phyloP scores from a whole-genome alignment of 2,888 invertebrate genomes.

The Bombylius major region DNA sequence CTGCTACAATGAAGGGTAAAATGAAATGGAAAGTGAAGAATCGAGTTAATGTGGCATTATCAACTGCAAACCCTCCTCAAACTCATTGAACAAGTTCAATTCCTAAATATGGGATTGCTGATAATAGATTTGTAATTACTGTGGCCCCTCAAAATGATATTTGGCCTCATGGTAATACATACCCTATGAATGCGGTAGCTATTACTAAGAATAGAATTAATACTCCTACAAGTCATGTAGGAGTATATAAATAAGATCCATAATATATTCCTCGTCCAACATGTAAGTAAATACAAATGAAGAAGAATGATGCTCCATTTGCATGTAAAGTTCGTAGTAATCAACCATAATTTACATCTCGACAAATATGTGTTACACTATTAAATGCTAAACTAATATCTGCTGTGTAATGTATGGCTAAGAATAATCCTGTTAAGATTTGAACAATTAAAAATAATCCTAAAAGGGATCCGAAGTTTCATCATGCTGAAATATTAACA shows the following conservation, averaged over 20 bases:
- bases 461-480: constrained; percentile 58
- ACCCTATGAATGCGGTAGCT: constrained; percentile 59
- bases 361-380: constrained; percentile 54
- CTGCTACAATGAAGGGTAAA: constrained; percentile 52
- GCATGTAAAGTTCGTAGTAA: constrained; percentile 52
- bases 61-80: constrained; percentile 64
- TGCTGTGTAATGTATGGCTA: constrained; percentile 54
- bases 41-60: constrained; percentile 62
- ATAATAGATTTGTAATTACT: constrained; percentile 63
- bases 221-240: constrained; percentile 52
- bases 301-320: constrained; percentile 61
- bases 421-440: constrained; percentile 54
- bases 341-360: constrained; percentile 58
- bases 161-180: constrained; percentile 67
- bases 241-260: constrained; percentile 39
- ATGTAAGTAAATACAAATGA: constrained; percentile 56
- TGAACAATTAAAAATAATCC: constrained; percentile 50
- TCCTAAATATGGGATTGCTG: constrained; percentile 58
- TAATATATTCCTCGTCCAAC: constrained; percentile 53
- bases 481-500: constrained; percentile 47
- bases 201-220: constrained; percentile 54
- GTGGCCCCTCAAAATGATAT: constrained; percentile 72
- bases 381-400: constrained; percentile 51
- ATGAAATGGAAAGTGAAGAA: constrained; percentile 62
- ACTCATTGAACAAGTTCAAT: constrained; percentile 51